phyloP scores from a whole-genome alignment of 2,888 invertebrate genomes.

The Dermolepida albohirtum region DNA sequence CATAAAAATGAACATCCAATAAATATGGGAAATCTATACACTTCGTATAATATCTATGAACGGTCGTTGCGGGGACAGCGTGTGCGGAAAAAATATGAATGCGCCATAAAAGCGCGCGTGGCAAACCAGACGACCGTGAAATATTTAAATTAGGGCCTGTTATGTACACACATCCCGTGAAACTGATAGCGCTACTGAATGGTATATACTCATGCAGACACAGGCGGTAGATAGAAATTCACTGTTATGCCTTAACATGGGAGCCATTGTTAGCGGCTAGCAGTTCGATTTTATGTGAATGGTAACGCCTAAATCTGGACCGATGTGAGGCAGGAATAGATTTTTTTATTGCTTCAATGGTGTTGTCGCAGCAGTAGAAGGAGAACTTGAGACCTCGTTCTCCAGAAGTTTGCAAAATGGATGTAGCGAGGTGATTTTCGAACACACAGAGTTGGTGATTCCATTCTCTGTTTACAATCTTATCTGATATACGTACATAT shows the following conservation, averaged over 20 bases:
- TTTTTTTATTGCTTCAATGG: constrained; percentile 22
- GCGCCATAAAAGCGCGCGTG: constrained; percentile 50
- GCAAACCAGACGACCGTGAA: constrained; percentile 59
- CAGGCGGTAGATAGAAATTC: constrained; percentile 36
- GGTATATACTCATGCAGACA: constrained; percentile 40
- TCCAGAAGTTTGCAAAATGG: not conserved
- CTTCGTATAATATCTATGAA: constrained; percentile 4
- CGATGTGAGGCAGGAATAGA: constrained; percentile 35
- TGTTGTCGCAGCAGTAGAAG: not conserved
- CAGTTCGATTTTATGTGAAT: constrained; percentile 51
- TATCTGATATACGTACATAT: too few relatives aligned
- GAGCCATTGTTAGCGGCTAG: constrained; percentile 54
- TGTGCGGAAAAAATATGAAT: constrained; percentile 22
- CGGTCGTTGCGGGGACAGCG: not conserved
- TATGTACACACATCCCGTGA: constrained; percentile 59
- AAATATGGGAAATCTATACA: not conserved
- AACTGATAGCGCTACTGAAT: constrained; percentile 57
- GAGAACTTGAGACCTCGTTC: not conserved
- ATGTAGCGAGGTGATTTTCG: not conserved
- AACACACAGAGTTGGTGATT: not conserved
- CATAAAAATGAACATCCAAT: not conserved
- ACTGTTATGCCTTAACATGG: constrained; percentile 57
- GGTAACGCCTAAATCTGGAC: constrained; percentile 42
- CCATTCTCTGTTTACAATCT: too few relatives aligned
- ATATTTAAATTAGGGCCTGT: constrained; percentile 63